A percentile compares a stretch with the other conserved stretches of the same genome.
phyloP scores from a whole-genome alignment of 2,113 vertebrate genomes.

The Pontoporia blainvillei region DNA sequence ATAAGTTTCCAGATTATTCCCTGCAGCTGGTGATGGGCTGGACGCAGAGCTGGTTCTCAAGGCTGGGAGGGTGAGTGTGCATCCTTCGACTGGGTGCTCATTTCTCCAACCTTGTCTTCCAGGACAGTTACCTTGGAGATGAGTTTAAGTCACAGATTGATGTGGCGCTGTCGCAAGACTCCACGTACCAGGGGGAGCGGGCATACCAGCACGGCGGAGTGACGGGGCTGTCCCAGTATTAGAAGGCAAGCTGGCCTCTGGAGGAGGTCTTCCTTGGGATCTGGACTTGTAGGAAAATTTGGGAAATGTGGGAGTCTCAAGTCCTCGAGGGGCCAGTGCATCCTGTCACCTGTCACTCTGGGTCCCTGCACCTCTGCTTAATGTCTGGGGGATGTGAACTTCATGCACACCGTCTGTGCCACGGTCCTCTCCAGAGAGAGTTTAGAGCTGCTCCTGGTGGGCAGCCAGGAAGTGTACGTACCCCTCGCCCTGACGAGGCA shows the following conservation, averaged over 20 bases:
- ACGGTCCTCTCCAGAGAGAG: neutral
- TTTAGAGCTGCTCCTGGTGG: neutral
- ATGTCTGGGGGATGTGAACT: neutral
- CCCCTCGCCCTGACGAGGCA: neutral
- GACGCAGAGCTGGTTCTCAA: neutral
- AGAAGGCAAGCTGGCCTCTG: slow-evolving; percentile 87
- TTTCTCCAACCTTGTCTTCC: slow-evolving; percentile 43
- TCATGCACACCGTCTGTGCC: too few species aligned
- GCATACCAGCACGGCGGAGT: slow-evolving; percentile 99
- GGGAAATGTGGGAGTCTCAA: neutral
- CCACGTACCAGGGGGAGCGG: slow-evolving; percentile 98
- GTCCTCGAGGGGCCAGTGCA: neutral
- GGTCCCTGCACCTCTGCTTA: neutral
- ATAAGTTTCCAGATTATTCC: neutral
- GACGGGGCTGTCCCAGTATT: slow-evolving; percentile 99
- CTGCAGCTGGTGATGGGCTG: neutral
- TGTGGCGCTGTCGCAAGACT: slow-evolving; percentile 98
- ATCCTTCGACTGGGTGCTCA: neutral
- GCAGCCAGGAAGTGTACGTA: neutral
- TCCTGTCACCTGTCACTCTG: neutral
- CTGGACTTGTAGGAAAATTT: neutral
- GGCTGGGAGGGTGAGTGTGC: too few species aligned
- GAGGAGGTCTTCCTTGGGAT: neutral
- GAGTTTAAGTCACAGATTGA: slow-evolving; percentile 99
- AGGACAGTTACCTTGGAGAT: slow-evolving; percentile 99